These are phyloP conservation scores for Capricornis sumatraensis DNA, from an alignment of 2,113 vertebrate genomes.

Conservation along the genomic window DNA sequence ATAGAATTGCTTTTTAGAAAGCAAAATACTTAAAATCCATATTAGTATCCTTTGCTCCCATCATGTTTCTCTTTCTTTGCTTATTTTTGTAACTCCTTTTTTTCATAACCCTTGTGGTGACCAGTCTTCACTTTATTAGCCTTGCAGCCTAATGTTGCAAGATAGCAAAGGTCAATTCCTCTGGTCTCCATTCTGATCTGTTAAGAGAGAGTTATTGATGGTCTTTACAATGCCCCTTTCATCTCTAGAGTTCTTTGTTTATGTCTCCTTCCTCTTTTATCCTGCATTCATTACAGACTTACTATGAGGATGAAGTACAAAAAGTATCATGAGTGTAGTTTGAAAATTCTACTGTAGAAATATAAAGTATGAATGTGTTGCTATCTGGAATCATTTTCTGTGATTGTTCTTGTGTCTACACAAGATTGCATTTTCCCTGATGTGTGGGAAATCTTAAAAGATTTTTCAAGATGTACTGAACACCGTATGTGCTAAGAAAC, in stretches of 20 bases:
- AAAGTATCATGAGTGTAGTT: neutral
- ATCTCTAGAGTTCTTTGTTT: neutral
- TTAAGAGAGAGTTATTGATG: neutral
- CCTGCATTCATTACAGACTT: neutral
- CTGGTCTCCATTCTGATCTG: neutral
- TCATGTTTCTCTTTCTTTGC: neutral
- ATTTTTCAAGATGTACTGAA: neutral
- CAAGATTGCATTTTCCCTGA: neutral
- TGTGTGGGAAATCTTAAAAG: neutral
- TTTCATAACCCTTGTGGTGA: neutral
- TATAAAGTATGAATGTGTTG: neutral
- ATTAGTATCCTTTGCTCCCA: neutral
- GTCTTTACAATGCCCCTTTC: neutral
- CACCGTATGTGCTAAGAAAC: neutral
- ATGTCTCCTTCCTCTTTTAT: slow-evolving; percentile 27
- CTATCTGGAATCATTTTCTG: neutral
- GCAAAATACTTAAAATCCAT: neutral
- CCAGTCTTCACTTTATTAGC: neutral
- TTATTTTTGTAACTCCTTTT: neutral
- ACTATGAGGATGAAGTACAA: neutral
- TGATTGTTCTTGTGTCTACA: neutral
- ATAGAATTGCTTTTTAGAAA: neutral
- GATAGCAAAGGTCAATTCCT: neutral
- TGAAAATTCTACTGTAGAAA: neutral
- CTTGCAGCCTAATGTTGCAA: neutral